Evolutionary conservation across 2,888 invertebrate species (phyloP).

Genomic region (Phorcus lineatus): DNA sequence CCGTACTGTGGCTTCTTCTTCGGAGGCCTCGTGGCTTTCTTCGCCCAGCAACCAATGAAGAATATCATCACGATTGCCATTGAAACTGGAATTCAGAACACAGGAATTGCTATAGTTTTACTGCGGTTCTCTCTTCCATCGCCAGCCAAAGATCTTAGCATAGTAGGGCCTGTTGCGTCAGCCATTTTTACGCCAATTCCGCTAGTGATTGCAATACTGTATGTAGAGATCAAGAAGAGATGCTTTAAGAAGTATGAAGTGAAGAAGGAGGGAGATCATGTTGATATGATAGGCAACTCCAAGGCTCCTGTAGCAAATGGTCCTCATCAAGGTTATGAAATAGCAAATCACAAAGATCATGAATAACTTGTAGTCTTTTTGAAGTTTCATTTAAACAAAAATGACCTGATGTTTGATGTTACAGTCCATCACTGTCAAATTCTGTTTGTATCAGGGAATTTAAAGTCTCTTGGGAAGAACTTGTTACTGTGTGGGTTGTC

Average conservation of each 20-base stretch:
- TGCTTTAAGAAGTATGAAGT: slow-evolving; percentile 40
- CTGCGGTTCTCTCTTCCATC: slow-evolving; percentile 67
- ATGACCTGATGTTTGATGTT: no score
- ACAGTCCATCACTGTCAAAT: no score
- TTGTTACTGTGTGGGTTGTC: no score
- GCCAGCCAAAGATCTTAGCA: slow-evolving; percentile 80
- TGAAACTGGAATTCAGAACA: slow-evolving; percentile 91
- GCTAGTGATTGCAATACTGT: slow-evolving; percentile 56
- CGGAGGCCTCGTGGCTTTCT: slow-evolving; percentile 71
- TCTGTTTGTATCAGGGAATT: no score
- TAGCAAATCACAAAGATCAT: neutral
- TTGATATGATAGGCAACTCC: neutral
- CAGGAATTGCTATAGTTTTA: slow-evolving; percentile 78
- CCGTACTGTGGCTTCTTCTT: slow-evolving; percentile 77
- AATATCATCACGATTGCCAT: slow-evolving; percentile 85
- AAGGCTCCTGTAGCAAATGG: neutral
- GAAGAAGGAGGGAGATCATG: neutral
- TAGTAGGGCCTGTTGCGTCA: slow-evolving; percentile 75
- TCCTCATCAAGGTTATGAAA: neutral
- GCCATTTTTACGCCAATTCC: slow-evolving; percentile 69
- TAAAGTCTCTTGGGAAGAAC: no score
- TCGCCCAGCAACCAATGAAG: slow-evolving; percentile 73
- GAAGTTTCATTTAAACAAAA: no score
- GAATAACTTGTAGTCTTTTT: neutral
- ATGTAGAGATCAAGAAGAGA: slow-evolving; percentile 51